These are phyloP conservation scores for Ectemnius lituratus DNA, from an alignment of 2,888 invertebrate genomes.

Conservation along the genomic window DNA sequence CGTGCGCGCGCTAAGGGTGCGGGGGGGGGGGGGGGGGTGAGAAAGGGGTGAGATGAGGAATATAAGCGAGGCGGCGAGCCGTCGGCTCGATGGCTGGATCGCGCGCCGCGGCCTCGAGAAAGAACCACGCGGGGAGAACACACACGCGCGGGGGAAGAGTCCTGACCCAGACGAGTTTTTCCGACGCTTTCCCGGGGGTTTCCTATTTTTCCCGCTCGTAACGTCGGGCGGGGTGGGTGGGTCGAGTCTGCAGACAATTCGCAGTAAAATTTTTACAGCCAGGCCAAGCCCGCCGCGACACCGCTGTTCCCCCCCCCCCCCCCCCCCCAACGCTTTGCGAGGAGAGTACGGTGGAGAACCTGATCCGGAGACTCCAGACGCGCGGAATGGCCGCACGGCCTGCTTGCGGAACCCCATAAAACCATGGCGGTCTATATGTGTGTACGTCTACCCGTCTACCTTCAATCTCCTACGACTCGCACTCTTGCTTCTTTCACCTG, in stretches of 20 bases:
- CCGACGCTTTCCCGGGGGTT: slow-evolving; percentile 67
- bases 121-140: background rate
- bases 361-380: slow-evolving; percentile 64
- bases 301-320: slow-evolving; percentile 13
- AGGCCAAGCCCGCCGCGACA: slow-evolving; percentile 54
- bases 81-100: background rate
- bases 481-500: background rate
- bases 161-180: slow-evolving; percentile 76
- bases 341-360: slow-evolving; percentile 22
- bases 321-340: no score
- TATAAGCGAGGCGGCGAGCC: background rate
- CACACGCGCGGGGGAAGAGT: slow-evolving; percentile 27
- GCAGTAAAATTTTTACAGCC: slow-evolving; percentile 77
- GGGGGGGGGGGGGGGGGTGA: background rate
- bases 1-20: background rate
- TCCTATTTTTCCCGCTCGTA: slow-evolving; percentile 75
- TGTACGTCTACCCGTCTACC: slow-evolving; percentile 63
- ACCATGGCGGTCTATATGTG: slow-evolving; percentile 42
- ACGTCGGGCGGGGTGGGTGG: slow-evolving; percentile 62
- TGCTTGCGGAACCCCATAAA: slow-evolving; percentile 75
- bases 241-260: slow-evolving; percentile 77
- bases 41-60: slow-evolving; percentile 2
- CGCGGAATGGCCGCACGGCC: slow-evolving; percentile 67
- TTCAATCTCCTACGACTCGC: slow-evolving; percentile 60
- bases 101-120: background rate